phyloP scores from a whole-genome alignment of 2,113 vertebrate species.

The Halcyon malimbica region DNA sequence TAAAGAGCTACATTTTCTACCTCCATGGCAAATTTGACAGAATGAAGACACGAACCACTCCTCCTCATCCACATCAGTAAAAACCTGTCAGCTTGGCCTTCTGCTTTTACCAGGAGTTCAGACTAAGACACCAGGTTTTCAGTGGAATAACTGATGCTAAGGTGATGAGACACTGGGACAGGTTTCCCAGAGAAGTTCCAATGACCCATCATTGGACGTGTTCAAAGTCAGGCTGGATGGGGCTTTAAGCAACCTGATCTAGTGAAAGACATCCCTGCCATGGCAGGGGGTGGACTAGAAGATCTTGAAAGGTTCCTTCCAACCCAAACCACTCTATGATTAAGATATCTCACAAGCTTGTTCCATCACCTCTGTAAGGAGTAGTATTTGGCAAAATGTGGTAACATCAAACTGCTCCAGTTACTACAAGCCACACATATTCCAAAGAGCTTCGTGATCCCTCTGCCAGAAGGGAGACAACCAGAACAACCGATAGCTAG shows the following conservation, averaged over 20 bases:
- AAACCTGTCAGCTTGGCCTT: not conserved
- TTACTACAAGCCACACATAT: not conserved
- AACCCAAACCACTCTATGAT: not conserved
- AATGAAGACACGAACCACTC: not conserved
- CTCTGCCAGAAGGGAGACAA: not conserved
- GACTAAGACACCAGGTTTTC: not conserved
- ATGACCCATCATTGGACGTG: not conserved
- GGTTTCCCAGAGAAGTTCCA: not conserved
- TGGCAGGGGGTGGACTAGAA: fast-evolving
- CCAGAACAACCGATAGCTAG: not conserved
- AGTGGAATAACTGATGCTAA: not conserved
- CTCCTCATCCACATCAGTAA: not conserved
- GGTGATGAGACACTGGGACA: not conserved
- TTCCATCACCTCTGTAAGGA: not conserved
- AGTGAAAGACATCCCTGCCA: not conserved
- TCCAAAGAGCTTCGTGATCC: not conserved
- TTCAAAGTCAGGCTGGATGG: not conserved
- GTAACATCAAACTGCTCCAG: not conserved
- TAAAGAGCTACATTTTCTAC: not conserved
- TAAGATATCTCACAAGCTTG: not conserved
- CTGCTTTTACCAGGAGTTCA: not conserved
- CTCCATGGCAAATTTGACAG: not conserved
- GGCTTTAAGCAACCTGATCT: not conserved
- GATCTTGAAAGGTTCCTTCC: not conserved
- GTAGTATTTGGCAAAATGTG: not conserved